Base-by-base conservation (phyloP, 2,888 invertebrate species). In the Acleris holmiana region DNA sequence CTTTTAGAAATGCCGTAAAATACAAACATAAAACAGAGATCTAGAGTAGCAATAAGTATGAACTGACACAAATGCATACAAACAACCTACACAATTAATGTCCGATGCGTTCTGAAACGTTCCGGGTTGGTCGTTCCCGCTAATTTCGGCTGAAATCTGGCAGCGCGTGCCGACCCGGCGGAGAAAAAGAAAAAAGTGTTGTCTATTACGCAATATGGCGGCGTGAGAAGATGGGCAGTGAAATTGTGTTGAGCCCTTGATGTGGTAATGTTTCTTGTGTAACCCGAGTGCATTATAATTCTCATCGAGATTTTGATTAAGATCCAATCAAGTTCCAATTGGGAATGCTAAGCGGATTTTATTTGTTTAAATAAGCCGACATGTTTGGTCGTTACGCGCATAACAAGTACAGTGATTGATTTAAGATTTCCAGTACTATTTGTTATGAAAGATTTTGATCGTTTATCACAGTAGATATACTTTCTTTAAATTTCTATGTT, bases 101-200 rank as follows among this genome's bases (percentile, higher is more conserved):
- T 53, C 23, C 57, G 56, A 54, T 62, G 62, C 61, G 58, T 54
- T 54, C 44, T 41, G 63, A 67, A 50, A 46, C 63, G 62, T 67
- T 63, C 67, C 59, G 67, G 63, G 67, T 63, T 63, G 63, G 63
- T 63, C 54, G 67, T 54, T 67, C 63, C 67, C 54, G 44, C 23
- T 59, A 60, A 65, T 59, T 67, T 51, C 51, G 56, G 64, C 67
- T 60, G 67, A 64, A 64, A 64, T 58, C 54, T 46, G 29, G 23
- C 1, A 15, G 44, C 47, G 60, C 64, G 60, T 55, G 60, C 59
- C 63, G 7, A 2, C 19, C 47, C 18, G 23, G 7, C 40, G 54
- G 17, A 47, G 63, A 62, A 58, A 51, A 56, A 29, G 50, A 67
- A 58, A 55, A 59, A 50, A 51, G 13, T 17, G 6, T 58, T 55